Evolutionary conservation across 1,140 invertebrate species (phyloP).

Genomic region (Colletes latitarsis): DNA sequence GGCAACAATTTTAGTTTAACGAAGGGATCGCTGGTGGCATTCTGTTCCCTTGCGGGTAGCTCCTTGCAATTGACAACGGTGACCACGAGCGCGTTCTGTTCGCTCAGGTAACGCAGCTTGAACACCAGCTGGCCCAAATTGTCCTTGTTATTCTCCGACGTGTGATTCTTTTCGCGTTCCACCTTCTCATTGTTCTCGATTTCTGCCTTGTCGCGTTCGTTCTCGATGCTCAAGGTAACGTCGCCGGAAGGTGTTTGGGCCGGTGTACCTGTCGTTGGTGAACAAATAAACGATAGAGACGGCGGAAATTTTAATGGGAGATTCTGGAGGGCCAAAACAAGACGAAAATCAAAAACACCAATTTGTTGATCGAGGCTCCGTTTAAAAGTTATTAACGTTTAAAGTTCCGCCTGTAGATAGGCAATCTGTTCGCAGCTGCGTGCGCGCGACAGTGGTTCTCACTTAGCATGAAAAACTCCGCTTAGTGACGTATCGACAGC

Average conservation of each 20-base stretch:
- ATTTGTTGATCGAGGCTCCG: too few relatives aligned
- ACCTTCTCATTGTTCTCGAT: slow-evolving; percentile 84
- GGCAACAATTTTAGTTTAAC: slow-evolving; percentile 96
- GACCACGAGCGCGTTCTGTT: slow-evolving; percentile 94
- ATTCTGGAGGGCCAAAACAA: too few relatives aligned
- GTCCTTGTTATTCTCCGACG: slow-evolving; percentile 80
- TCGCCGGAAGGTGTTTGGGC: slow-evolving; percentile 73
- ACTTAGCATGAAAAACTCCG: too few relatives aligned
- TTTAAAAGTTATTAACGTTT: too few relatives aligned
- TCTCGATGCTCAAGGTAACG: slow-evolving; percentile 74
- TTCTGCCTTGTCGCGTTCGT: slow-evolving; percentile 83
- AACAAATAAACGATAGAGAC: not conserved
- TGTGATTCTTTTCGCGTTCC: slow-evolving; percentile 67
- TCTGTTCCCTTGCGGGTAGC: slow-evolving; percentile 88
- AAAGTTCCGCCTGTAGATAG: too few relatives aligned
- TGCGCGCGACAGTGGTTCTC: too few relatives aligned
- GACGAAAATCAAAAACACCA: too few relatives aligned
- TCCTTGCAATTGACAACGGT: slow-evolving; percentile 94
- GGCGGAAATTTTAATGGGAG: not conserved
- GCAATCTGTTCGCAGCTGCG: too few relatives aligned
- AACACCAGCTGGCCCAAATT: slow-evolving; percentile 92
- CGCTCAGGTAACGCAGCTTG: slow-evolving; percentile 92
- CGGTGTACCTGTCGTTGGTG: slow-evolving; percentile 59
- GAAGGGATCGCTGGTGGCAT: slow-evolving; percentile 92
- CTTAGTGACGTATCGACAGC: too few relatives aligned